Percentiles rank a stretch among this genome's conserved stretches.
These are phyloP conservation scores for Lepidochrysops patricia DNA, from an alignment of 2,888 invertebrate species.

Conservation along the genomic window DNA sequence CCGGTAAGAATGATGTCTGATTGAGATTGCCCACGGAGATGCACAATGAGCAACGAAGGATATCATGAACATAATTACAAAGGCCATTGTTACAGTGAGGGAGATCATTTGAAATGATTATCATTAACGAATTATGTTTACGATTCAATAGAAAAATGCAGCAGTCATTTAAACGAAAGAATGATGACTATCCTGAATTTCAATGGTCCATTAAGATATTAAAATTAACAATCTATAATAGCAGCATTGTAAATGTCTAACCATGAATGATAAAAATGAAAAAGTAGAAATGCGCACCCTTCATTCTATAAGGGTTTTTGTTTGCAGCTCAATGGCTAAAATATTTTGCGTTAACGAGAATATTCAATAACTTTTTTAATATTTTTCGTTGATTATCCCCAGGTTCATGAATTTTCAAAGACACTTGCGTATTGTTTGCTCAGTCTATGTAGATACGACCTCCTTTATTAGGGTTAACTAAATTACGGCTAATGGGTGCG, in stretches of 20 bases:
- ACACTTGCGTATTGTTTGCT: neutral
- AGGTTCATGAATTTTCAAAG: neutral
- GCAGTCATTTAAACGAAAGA: neutral
- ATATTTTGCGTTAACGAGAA: neutral
- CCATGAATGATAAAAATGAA: neutral
- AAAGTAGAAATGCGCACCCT: neutral
- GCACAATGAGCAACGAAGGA: slow-evolving; percentile 18
- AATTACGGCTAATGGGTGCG: slow-evolving; percentile 42
- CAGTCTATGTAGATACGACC: slow-evolving; percentile 12
- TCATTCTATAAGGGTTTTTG: neutral
- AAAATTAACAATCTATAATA: neutral
- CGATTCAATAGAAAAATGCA: neutral
- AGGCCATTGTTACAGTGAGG: neutral
- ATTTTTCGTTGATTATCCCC: neutral
- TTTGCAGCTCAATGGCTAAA: neutral
- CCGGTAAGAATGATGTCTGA: slow-evolving; percentile 34
- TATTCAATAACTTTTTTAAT: neutral
- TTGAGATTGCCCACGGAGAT: slow-evolving; percentile 22
- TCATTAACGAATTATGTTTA: too few relatives aligned
- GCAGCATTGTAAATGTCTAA: neutral
- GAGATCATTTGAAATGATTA: too few relatives aligned
- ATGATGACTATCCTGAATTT: neutral
- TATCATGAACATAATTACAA: slow-evolving; percentile 10
- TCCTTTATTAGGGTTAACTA: slow-evolving; percentile 63
- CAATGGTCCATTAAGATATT: neutral